Conservation (phyloP, 2,888 invertebrate species). For the Thyatira batis region DNA sequence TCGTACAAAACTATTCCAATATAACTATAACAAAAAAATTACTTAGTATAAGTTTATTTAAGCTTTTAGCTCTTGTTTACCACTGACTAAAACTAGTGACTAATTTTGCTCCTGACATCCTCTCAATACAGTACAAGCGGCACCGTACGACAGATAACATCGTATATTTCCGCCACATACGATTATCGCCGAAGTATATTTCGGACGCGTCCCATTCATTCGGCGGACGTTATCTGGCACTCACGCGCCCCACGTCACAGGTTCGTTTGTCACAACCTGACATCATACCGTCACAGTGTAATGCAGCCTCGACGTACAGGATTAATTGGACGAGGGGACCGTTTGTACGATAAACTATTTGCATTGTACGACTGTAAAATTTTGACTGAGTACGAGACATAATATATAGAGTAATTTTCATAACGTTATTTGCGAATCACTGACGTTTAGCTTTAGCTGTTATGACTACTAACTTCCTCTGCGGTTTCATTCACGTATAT, state of each 20-base stretch:
- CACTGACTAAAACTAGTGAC: too few species aligned
- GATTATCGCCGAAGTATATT: constrained; percentile 55
- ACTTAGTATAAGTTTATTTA: too few species aligned
- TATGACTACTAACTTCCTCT: too few species aligned
- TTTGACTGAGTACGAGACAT: not conserved
- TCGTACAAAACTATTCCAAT: too few species aligned
- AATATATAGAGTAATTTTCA: too few species aligned
- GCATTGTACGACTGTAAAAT: not conserved
- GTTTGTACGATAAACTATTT: constrained; percentile 13
- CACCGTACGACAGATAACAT: constrained; percentile 6
- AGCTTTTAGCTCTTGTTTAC: too few species aligned
- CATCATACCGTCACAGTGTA: constrained; percentile 25
- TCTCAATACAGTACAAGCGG: not conserved
- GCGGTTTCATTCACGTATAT: too few species aligned
- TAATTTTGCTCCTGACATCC: too few species aligned
- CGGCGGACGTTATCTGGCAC: constrained; percentile 60
- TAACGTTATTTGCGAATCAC: too few species aligned
- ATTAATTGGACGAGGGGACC: constrained; percentile 26
- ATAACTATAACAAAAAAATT: too few species aligned
- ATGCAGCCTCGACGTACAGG: constrained; percentile 29
- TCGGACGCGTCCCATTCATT: constrained; percentile 64
- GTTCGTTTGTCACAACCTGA: constrained; percentile 57
- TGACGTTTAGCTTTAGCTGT: too few species aligned
- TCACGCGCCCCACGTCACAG: constrained; percentile 48
- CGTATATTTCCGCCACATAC: constrained; percentile 28